phyloP scores from a whole-genome alignment of 2,113 vertebrate genomes.

The Sitta europaea region DNA sequence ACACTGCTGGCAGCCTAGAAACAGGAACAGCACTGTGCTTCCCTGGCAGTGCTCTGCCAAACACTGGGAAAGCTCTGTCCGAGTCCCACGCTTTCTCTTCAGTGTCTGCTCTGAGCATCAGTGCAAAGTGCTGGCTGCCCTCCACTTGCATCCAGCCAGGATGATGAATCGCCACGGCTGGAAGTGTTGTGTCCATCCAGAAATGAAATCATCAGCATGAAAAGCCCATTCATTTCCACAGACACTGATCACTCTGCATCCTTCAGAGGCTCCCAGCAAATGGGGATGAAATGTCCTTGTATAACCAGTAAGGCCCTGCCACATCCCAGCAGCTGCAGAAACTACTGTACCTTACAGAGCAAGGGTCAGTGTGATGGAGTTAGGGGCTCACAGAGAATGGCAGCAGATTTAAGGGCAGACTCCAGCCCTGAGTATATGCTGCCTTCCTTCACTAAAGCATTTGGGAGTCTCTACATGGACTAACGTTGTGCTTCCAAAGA shows the following conservation, averaged over 20 bases:
- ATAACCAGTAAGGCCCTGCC: neutral
- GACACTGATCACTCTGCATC: neutral
- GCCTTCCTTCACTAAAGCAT: neutral
- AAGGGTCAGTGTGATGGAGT: neutral
- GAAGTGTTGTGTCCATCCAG: neutral
- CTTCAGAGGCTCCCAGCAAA: neutral
- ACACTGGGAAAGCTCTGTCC: constrained; percentile 25
- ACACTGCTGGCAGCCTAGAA: neutral
- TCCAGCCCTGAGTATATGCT: neutral
- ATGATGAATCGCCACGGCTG: neutral
- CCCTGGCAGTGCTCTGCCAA: neutral
- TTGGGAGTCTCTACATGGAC: neutral
- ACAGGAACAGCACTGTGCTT: neutral
- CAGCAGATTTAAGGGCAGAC: neutral
- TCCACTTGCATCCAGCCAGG: neutral
- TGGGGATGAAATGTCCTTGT: neutral
- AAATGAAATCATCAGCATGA: constrained; percentile 37
- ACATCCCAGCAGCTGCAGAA: neutral
- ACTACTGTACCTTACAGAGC: neutral
- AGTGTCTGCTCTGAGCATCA: neutral
- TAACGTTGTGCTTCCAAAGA: neutral
- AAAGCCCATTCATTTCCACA: constrained; percentile 46
- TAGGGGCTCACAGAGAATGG: neutral
- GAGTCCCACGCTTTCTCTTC: neutral
- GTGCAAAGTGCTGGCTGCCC: neutral